Conservation (phyloP, 2,888 invertebrate species). For the Hypolimnas misippus region DNA sequence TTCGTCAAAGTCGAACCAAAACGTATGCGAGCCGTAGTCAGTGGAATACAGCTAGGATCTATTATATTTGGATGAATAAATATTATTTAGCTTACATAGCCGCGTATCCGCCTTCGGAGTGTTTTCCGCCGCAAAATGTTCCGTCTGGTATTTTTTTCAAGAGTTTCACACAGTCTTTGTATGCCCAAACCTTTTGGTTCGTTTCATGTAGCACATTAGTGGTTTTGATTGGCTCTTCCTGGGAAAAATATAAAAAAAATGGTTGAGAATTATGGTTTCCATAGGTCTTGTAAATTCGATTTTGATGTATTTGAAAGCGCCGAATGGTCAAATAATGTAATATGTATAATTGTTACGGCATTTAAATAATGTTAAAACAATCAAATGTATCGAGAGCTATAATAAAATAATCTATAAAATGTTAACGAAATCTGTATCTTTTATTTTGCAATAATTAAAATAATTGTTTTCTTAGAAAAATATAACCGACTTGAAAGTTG, state of each 20-base stretch:
- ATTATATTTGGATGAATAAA: background rate
- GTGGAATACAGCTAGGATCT: background rate
- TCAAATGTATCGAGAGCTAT: no score
- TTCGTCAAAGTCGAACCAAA: no score
- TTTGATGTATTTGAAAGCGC: no score
- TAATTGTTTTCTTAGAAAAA: no score
- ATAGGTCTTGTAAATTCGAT: background rate
- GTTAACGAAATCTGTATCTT: no score
- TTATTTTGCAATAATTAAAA: no score
- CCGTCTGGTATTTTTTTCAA: conserved; percentile 7
- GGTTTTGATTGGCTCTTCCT: background rate
- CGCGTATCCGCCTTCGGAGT: background rate
- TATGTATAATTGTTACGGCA: no score
- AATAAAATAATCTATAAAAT: no score
- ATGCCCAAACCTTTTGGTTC: conserved; percentile 11
- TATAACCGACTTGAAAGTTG: no score
- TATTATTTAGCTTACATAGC: conserved; percentile 9
- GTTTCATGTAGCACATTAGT: conserved; percentile 15
- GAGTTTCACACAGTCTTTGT: conserved; percentile 4
- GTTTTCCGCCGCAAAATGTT: conserved; percentile 27
- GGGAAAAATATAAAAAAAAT: background rate
- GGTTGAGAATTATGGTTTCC: background rate
- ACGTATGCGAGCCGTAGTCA: no score
- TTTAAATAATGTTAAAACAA: no score
- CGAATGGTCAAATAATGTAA: no score